phyloP scores from a whole-genome alignment of 2,888 invertebrate species.

The Prosapia bicincta region DNA sequence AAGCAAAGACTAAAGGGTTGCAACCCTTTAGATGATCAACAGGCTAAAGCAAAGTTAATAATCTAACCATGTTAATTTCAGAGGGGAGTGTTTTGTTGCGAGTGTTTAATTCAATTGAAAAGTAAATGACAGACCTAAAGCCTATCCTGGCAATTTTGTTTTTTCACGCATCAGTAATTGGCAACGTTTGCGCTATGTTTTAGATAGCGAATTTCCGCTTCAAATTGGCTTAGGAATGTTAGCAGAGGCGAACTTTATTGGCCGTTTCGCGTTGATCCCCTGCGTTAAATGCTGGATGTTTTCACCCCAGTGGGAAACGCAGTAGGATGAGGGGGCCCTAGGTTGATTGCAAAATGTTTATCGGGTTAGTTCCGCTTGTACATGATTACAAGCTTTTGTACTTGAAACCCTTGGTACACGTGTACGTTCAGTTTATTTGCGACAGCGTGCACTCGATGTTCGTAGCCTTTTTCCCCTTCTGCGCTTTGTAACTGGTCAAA shows the following conservation, averaged over 20 bases:
- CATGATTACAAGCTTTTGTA: not conserved
- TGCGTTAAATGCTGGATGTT: not conserved
- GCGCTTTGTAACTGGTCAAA: no score
- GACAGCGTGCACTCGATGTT: no score
- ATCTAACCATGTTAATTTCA: constrained; percentile 2
- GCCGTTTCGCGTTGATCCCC: constrained; percentile 2
- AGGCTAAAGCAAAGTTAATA: not conserved
- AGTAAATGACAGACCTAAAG: not conserved
- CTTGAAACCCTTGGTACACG: no score
- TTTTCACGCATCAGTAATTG: not conserved
- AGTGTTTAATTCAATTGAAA: not conserved
- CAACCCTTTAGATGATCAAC: not conserved
- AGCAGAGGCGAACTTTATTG: not conserved
- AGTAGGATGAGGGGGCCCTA: not conserved
- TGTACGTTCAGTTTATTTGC: not conserved
- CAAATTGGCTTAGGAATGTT: not conserved
- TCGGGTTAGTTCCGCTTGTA: not conserved
- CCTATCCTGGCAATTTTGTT: not conserved
- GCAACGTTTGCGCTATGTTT: not conserved
- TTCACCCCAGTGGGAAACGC: not conserved
- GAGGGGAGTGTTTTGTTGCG: constrained; percentile 2
- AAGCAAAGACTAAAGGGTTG: no score
- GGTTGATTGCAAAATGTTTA: constrained; percentile 2
- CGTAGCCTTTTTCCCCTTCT: no score
- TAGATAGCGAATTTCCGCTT: not conserved